Percentiles rank a stretch among this genome's conserved stretches.
These are phyloP conservation scores for Drosophila percnosoma DNA, from an alignment of 2,888 invertebrate species.

Conservation along the genomic window DNA sequence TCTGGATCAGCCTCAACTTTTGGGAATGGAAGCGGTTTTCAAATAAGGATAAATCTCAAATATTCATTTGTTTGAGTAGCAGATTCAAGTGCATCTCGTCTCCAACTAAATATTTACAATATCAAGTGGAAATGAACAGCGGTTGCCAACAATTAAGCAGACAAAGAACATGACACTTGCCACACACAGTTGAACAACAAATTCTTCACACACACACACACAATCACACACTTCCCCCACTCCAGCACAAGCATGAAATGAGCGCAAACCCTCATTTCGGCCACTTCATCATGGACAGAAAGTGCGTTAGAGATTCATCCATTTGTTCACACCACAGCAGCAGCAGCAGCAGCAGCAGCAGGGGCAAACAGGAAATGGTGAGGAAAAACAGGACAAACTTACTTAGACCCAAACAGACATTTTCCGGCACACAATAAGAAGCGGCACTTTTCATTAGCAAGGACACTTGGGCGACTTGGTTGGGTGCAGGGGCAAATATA, in stretches of 20 bases:
- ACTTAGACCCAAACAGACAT: conserved; percentile 34
- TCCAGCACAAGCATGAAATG: not conserved
- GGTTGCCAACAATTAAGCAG: conserved; percentile 47
- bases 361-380: not conserved
- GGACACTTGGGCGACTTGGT: conserved; percentile 58
- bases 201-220: conserved; percentile 16
- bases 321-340: conserved; percentile 60
- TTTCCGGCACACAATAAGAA: conserved; percentile 49
- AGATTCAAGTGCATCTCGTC: conserved; percentile 7
- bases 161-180: conserved; percentile 36
- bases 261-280: conserved; percentile 12
- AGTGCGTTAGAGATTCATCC: conserved; percentile 57
- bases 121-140: conserved; percentile 42
- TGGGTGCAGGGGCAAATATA: not conserved
- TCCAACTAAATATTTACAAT: conserved; percentile 9
- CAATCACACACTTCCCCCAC: not conserved
- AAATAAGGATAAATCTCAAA: not conserved
- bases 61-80: conserved; percentile 10
- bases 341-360: not conserved
- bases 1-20: not conserved
- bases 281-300: conserved; percentile 43
- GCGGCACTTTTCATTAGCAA: conserved; percentile 76
- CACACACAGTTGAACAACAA: conserved; percentile 48
- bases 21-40: not conserved
- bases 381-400: conserved; percentile 18